These are phyloP conservation scores for Trachelipus rathkii DNA, from an alignment of 1,140 invertebrate species.

Conservation along the genomic window DNA sequence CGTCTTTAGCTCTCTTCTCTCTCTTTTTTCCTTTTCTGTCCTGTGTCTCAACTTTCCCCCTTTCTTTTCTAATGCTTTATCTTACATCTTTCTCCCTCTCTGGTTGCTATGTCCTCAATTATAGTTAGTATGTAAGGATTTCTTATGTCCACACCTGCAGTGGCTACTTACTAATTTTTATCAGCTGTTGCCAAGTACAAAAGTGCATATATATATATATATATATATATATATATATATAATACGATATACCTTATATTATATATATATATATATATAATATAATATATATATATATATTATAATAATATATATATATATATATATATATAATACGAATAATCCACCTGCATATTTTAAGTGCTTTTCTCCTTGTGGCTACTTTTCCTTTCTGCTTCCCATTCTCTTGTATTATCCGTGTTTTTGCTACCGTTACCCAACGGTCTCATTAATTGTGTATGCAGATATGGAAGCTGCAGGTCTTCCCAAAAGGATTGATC, in stretches of 20 bases:
- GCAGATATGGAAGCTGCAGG: not conserved
- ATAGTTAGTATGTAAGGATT: not conserved
- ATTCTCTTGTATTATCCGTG: not conserved
- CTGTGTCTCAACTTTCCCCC: constrained; percentile 4
- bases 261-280: constrained; percentile 14
- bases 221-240: constrained; percentile 15
- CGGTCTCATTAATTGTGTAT: constrained; percentile 12
- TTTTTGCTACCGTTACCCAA: constrained; percentile 8
- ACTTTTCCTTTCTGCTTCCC: not conserved
- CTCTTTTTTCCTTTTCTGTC: not conserved
- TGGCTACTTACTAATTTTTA: constrained; percentile 1
- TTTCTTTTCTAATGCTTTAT: not conserved
- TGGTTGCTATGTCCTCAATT: not conserved
- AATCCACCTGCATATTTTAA: not conserved
- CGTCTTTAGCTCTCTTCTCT: not conserved
- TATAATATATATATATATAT: not conserved
- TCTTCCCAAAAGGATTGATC: constrained; percentile 6
- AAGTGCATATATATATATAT: constrained; percentile 12
- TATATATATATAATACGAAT: no score
- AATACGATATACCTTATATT: constrained; percentile 6
- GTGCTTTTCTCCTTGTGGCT: not conserved
- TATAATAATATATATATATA: not conserved
- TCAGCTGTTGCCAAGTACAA: not conserved
- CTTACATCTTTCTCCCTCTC: constrained; percentile 9
- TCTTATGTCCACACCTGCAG: not conserved